phyloP scores from a whole-genome alignment of 1,140 invertebrate species.

The Heliothis virescens region DNA sequence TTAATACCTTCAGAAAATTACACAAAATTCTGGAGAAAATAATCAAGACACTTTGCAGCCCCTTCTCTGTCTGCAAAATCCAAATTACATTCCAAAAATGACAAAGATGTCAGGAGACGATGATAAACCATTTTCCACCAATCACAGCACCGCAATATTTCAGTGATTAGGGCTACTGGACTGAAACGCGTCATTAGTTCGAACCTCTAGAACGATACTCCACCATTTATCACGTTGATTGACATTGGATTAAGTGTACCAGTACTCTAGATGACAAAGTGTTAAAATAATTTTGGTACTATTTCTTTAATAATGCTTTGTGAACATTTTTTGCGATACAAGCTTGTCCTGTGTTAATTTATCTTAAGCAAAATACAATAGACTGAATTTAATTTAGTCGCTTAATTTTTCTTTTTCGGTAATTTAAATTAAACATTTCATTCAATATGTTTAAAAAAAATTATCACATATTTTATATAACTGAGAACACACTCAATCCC shows the following conservation, averaged over 20 bases:
- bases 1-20: no score
- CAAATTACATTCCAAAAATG: constrained; percentile 14
- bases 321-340: no score
- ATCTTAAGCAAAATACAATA: no score
- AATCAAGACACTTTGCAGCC: background rate
- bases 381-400: no score
- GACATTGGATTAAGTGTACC: constrained; percentile 37
- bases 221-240: constrained; percentile 42
- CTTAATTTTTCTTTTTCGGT: no score
- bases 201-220: constrained; percentile 1
- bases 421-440: no score
- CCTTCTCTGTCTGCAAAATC: background rate
- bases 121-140: constrained; percentile 19
- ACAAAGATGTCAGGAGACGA: constrained; percentile 14
- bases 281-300: constrained; percentile 1
- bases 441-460: no score
- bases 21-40: no score
- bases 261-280: constrained; percentile 15
- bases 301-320: background rate
- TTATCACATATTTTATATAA: no score
- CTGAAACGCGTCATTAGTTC: constrained; percentile 42
- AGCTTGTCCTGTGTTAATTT: no score
- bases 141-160: constrained; percentile 19
- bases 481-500: no score
- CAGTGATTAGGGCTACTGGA: constrained; percentile 24